Conservation (phyloP, 1,140 invertebrate genomes). For the Drusus annulatus region DNA sequence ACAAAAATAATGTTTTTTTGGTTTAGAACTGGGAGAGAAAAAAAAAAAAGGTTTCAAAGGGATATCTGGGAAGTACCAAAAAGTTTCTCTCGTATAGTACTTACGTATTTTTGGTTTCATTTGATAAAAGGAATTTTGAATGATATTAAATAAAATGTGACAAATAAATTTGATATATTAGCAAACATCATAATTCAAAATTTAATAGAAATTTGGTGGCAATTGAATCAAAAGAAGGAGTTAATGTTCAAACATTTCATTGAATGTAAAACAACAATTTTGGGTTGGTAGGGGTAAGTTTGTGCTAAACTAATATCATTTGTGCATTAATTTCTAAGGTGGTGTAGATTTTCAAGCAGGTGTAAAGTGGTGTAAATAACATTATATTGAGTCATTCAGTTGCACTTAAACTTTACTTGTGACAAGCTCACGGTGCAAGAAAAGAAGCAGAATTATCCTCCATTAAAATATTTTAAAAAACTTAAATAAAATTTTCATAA, state of each 20-base stretch:
- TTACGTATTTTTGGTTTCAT: slow-evolving; percentile 42
- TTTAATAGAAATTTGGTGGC: not conserved
- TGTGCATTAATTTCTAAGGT: slow-evolving; percentile 25
- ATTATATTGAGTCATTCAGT: slow-evolving; percentile 26
- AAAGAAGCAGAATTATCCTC: slow-evolving; percentile 14
- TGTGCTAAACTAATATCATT: slow-evolving; percentile 33
- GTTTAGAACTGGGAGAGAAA: not conserved
- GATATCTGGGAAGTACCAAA: slow-evolving; percentile 50
- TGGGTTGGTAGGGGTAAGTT: slow-evolving; percentile 1
- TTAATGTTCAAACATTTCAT: slow-evolving; percentile 4
- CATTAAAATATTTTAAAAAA: not conserved
- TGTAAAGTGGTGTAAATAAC: slow-evolving; percentile 38
- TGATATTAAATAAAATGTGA: not conserved
- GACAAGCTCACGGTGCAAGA: slow-evolving; percentile 53
- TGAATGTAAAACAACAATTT: slow-evolving; percentile 8
- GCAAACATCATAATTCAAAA: not conserved
- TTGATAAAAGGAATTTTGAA: slow-evolving; percentile 29
- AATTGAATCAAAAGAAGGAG: not conserved
- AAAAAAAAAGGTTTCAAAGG: slow-evolving; percentile 5
- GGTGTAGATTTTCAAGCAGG: slow-evolving; percentile 50
- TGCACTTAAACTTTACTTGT: slow-evolving; percentile 8
- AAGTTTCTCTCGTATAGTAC: slow-evolving; percentile 56
- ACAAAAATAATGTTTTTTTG: not conserved
- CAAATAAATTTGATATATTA: not conserved
- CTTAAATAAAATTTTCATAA: too few relatives aligned